phyloP scores from a whole-genome alignment of 2,888 invertebrate species.

The Taphrorychus bicolor region DNA sequence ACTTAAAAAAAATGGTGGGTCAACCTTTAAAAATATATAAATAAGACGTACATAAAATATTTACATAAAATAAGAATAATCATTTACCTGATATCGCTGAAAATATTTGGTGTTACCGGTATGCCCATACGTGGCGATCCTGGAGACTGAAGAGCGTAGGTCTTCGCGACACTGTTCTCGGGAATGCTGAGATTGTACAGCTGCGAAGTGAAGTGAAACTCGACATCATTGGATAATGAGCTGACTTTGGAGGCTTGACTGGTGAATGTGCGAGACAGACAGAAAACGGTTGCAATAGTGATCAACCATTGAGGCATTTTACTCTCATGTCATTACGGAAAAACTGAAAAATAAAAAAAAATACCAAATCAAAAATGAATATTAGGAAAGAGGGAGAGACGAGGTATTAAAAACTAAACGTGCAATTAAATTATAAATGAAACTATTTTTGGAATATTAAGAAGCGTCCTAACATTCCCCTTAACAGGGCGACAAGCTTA shows the following conservation, averaged over 20 bases:
- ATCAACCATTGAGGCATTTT: slow-evolving; percentile 53
- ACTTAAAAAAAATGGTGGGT: too few relatives aligned
- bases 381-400: too few relatives aligned
- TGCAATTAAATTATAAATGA: too few relatives aligned
- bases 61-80: neutral
- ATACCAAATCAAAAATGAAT: neutral
- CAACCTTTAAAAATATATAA: neutral
- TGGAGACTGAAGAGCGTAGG: slow-evolving; percentile 76
- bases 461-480: too few relatives aligned
- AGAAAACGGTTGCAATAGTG: slow-evolving; percentile 52
- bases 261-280: slow-evolving; percentile 14
- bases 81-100: slow-evolving; percentile 66
- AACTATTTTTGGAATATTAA: too few relatives aligned
- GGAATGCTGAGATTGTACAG: slow-evolving; percentile 89
- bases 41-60: neutral
- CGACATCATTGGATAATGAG: slow-evolving; percentile 48
- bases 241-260: slow-evolving; percentile 48
- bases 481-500: too few relatives aligned
- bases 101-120: slow-evolving; percentile 58
- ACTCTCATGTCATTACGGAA: slow-evolving; percentile 57
- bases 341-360: slow-evolving; percentile 47
- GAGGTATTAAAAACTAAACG: too few relatives aligned
- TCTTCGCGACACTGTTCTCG: slow-evolving; percentile 91
- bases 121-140: slow-evolving; percentile 85
- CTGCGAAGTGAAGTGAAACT: slow-evolving; percentile 74